Base-by-base conservation (phyloP, 2,113 vertebrate genomes). In the Hippopotamus amphibius region DNA sequence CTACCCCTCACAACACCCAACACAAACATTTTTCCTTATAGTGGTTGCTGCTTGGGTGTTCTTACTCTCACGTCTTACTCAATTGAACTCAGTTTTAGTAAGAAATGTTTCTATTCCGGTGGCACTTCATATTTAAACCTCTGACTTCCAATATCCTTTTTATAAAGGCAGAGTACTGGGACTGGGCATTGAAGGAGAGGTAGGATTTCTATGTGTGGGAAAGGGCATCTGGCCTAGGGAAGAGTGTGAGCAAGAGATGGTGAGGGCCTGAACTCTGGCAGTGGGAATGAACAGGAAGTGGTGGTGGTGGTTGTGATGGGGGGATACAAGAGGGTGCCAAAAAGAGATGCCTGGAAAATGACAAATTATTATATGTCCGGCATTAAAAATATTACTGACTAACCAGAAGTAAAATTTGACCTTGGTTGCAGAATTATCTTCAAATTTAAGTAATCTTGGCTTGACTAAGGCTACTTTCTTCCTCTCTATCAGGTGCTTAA, bases 61-160 rank as follows among this genome's bases (percentile, higher is more conserved):
- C 37, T 50, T 69, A 76, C 1, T 91, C 28, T 65, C 30, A 28
- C 33, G 57, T 82, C 28, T 21, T 53, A 24, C 30, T 89, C 37
- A 71, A 4, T 16, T 72, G 48, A 82, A 65, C 46, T 59, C 22
- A 57, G 22, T 59, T 95, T 76, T 84, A 61, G 43, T 79, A 74
- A 83, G 26, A 72, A 93, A 74, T 26, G 33, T 92, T 95, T 90
- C n/a, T 68, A n/a, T 97, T 76, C 7, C 83, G 28, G 61, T 83
- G 17, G 17, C 30, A 59, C 94, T 77, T 93, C 5, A 30, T 59
- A 86, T 55, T 92, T 92, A 63, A 16, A 84, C 61, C 14, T 82
- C 11, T 88, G 48, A 80, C 16, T 91, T 66, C 21, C 85, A 69
- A 74, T 81, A 79, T 48, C 85, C 22, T 90, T 59, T 53, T 81